These are phyloP conservation scores for Trinectes maculatus DNA, from an alignment of 2,113 vertebrate genomes.

Conservation along the genomic window DNA sequence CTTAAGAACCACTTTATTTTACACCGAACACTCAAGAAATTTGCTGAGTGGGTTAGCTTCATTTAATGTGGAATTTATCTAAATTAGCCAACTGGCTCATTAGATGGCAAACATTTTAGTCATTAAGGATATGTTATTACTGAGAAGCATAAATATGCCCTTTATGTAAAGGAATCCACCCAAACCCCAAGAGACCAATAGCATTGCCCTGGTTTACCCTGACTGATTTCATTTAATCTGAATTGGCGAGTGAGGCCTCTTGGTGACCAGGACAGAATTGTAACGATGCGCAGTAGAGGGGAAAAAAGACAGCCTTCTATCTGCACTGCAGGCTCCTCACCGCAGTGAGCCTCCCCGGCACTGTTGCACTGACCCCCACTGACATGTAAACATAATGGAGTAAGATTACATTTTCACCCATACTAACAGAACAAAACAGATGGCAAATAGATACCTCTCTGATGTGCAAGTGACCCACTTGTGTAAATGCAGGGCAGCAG, in stretches of 20 bases:
- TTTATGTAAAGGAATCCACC: conserved; percentile 2
- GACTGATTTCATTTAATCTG: conserved; percentile 27
- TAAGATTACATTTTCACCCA: conserved; percentile 59
- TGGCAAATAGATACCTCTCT: conserved; percentile 54
- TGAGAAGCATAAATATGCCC: conserved; percentile 11
- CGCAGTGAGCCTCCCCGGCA: conserved; percentile 30
- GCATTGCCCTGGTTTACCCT: neutral
- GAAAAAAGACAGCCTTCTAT: conserved; percentile 1
- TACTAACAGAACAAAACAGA: conserved; percentile 42
- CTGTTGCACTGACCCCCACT: conserved; percentile 48
- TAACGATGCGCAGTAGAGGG: conserved; percentile 20
- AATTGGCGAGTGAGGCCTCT: conserved; percentile 18
- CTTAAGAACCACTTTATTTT: too few relatives aligned
- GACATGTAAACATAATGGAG: conserved; percentile 69
- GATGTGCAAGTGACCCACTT: conserved; percentile 75
- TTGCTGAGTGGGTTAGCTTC: too few relatives aligned
- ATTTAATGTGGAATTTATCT: neutral
- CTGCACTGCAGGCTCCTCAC: conserved; percentile 32
- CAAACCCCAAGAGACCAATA: neutral
- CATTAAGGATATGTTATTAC: too few relatives aligned
- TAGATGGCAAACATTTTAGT: too few relatives aligned
- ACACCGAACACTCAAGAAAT: too few relatives aligned
- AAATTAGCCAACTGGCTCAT: too few relatives aligned
- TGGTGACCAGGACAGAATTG: conserved; percentile 43
- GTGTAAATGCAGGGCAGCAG: conserved; percentile 63